Evolutionary conservation across 2,888 invertebrate species (phyloP).

Genomic region (Alcis repandata): DNA sequence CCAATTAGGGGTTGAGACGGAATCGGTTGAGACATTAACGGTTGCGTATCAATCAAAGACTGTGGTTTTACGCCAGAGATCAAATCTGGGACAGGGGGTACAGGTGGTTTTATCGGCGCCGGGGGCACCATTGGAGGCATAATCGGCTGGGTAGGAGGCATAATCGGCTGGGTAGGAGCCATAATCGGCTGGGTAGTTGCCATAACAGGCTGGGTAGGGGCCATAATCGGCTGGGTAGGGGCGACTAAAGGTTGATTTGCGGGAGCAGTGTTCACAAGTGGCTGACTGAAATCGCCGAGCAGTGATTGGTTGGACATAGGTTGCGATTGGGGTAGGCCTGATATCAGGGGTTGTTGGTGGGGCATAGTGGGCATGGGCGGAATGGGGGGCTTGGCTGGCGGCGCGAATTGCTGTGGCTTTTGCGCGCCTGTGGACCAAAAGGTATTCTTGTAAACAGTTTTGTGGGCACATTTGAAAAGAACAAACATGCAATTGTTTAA

Average conservation of each 20-base stretch:
- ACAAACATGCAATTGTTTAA: neutral
- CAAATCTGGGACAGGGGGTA: conserved; percentile 68
- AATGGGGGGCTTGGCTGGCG: conserved; percentile 74
- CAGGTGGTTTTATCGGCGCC: conserved; percentile 57
- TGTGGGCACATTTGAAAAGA: neutral
- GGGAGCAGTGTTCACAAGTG: conserved; percentile 25
- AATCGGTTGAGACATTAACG: conserved; percentile 41
- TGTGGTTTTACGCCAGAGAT: conserved; percentile 72
- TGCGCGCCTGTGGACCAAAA: conserved; percentile 53
- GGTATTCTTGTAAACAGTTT: neutral
- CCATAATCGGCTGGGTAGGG: conserved; percentile 37
- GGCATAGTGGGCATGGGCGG: conserved; percentile 61
- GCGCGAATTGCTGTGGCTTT: conserved; percentile 65
- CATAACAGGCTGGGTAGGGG: conserved; percentile 34
- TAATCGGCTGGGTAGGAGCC: conserved; percentile 39
- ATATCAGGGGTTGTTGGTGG: conserved; percentile 52
- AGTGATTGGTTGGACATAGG: conserved; percentile 57
- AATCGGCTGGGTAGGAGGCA: conserved; percentile 27
- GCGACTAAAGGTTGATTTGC: conserved; percentile 37
- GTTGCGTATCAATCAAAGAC: conserved; percentile 51
- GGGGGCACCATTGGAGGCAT: conserved; percentile 43
- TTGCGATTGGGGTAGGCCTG: conserved; percentile 49
- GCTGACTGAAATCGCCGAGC: conserved; percentile 60
- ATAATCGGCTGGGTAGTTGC: conserved; percentile 29
- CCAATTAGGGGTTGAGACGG: conserved; percentile 57